Base-by-base conservation (phyloP, 2,888 invertebrate species). In the Eledona agricola region DNA sequence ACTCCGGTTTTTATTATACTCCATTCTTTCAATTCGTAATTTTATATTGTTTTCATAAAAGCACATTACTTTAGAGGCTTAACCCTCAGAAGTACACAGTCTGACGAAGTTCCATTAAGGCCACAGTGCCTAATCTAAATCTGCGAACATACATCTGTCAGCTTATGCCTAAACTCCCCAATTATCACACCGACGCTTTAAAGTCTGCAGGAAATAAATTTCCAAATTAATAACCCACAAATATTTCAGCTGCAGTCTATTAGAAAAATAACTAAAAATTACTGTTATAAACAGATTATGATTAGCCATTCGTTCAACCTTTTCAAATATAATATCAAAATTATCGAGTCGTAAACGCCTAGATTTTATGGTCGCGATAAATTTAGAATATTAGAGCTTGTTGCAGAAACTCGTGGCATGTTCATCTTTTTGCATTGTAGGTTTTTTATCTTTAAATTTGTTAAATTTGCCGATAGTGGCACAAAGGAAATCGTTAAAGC, bases 111-210 rank as follows among this genome's bases (percentile, higher is more conserved):
- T 12, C 29, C 42, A 42, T 42, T 31, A 42, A 31, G 31, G 13
- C 15, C 31, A 42, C 28, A 28, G 31, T 29, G 31, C 13, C 42
- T 42, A 42, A 42, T 42, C 42, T 42, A 42, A 42, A 42, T 42
- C 42, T 42, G 42, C 42, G 42, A 42, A 42, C 31, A 19, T 42
- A 29, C 42, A 42, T 42, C 29, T 42, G 42, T 42, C 42, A 20
- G 31, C 42, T 11, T n/a, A n/a, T n/a, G n/a, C n/a, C n/a, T n/a
- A n/a, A n/a, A n/a, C n/a, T n/a, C n/a, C n/a, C n/a, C n/a, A n/a
- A n/a, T n/a, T n/a, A n/a, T n/a, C n/a, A n/a, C n/a, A n/a, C n/a
- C n/a, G n/a, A n/a, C n/a, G n/a, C n/a, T n/a, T n/a, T n/a, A n/a
- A n/a, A n/a, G n/a, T n/a, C n/a, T n/a, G n/a, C n/a, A n/a, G n/a